Base-by-base conservation (phyloP, 2,888 invertebrate species). In the Tetragnatha montana region DNA sequence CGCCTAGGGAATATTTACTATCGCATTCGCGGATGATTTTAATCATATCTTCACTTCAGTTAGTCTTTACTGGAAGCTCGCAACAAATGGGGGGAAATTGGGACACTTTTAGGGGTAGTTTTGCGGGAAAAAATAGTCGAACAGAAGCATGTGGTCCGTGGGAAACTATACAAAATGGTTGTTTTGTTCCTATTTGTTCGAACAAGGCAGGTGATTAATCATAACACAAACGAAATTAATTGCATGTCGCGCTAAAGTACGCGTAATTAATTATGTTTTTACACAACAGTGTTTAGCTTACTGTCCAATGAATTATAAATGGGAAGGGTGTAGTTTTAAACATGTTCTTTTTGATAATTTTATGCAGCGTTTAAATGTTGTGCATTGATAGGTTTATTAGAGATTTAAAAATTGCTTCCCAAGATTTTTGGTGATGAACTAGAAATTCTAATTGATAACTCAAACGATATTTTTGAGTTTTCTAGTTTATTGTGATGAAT, bases 241-340 rank as follows among this genome's bases (percentile, higher is more conserved):
- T 82, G 51, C 22, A n/a, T 82, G 50, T 50, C 82, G 51, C 51
- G 74, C 35, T 19, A 73, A 82, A 74, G 14, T 50, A 47, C 82
- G 60, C 73, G 50, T 51, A 50, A 51, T 81, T 81, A 70, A 81
- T 82, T 60, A 74, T 17, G 60, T 60, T 60, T 82, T 73, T 22
- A 60, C 50, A 49, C 51, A 51, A n/a, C 35, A 82, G 22, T 49
- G 17, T 71, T 70, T 73, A 71, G 51, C 50, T 81, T 50, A 22
- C 60, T 51, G 51, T 50, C n/a, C 73, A 82, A 82, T 82, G 82
- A 71, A 51, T 82, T 51, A 73, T 82, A 73, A 82, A 82, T 82
- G 74, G 50, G 76, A 60, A 60, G 60, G 17, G 12, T 35, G 35
- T 49, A 49, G 50, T 76, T 19, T 76, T 76, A n/a, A 76, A 17